Percentiles rank a stretch among this genome's conserved stretches.
These are phyloP conservation scores for Conops quadrifasciatus DNA, from an alignment of 2,888 invertebrate genomes.

Conservation along the genomic window DNA sequence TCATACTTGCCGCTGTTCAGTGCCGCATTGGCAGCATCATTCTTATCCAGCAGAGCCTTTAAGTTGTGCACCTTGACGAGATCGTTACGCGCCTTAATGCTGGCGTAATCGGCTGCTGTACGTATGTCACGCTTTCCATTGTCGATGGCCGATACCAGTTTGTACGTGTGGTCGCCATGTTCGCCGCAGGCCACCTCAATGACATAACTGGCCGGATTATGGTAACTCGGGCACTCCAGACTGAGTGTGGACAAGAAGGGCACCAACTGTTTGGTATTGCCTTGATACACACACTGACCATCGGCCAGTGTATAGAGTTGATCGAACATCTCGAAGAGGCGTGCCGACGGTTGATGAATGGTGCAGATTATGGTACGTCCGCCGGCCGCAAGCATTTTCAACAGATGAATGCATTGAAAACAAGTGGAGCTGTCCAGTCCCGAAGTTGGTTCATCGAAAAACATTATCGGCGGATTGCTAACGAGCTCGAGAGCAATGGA, in stretches of 20 bases:
- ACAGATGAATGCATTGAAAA: constrained; percentile 89
- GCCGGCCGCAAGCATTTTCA: constrained; percentile 88
- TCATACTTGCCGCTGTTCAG: constrained; percentile 56
- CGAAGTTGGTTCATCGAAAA: constrained; percentile 97
- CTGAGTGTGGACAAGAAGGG: constrained; percentile 81
- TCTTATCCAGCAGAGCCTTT: constrained; percentile 67
- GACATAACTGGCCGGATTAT: constrained; percentile 96
- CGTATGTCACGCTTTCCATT: constrained; percentile 86
- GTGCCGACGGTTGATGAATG: constrained; percentile 92
- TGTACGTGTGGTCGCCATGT: constrained; percentile 89
- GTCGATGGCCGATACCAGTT: constrained; percentile 83
- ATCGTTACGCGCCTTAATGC: constrained; percentile 67
- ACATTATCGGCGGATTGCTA: constrained; percentile 97
- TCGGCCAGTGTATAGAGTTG: constrained; percentile 93
- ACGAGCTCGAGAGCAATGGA: constrained; percentile 94
- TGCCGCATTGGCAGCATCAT: constrained; percentile 65
- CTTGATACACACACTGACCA: constrained; percentile 94
- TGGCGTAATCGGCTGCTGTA: constrained; percentile 75
- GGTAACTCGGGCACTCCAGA: constrained; percentile 94
- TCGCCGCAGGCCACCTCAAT: constrained; percentile 97
- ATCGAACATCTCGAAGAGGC: constrained; percentile 96
- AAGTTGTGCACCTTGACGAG: constrained; percentile 68
- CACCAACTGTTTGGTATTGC: constrained; percentile 84
- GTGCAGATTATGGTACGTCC: constrained; percentile 96
- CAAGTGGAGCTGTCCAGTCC: constrained; percentile 95